Conservation (phyloP, 2,888 invertebrate species). For the Lasioglossum vierecki region DNA sequence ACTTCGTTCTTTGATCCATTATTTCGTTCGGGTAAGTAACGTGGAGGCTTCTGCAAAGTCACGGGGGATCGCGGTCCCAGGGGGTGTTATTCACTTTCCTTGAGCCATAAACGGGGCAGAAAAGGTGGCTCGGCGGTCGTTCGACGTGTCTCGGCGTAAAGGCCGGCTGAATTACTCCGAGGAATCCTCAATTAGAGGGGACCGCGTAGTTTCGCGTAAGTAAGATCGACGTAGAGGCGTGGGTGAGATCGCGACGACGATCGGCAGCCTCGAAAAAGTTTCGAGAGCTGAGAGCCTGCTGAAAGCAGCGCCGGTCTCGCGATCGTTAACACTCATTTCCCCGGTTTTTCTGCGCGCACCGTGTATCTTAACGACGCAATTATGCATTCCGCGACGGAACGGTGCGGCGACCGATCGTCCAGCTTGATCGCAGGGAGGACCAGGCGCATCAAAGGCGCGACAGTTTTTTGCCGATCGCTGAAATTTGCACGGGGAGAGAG, state of each 20-base stretch:
- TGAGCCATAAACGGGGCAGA: constrained; percentile 17
- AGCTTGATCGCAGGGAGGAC: constrained; percentile 28
- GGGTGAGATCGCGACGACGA: not conserved
- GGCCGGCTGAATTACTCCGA: constrained; percentile 75
- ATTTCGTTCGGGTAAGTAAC: not conserved
- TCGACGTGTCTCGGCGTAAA: constrained; percentile 65
- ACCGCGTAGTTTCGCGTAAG: constrained; percentile 69
- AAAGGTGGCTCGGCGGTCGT: constrained; percentile 37
- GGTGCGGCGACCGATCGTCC: constrained; percentile 32
- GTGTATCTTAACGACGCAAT: constrained; percentile 56
- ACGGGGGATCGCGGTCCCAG: not conserved
- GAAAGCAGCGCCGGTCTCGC: constrained; percentile 22
- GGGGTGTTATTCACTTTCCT: constrained; percentile 28
- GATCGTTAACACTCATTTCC: constrained; percentile 8
- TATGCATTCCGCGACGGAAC: constrained; percentile 47
- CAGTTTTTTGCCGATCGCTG: constrained; percentile 36
- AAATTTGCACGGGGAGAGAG: constrained; percentile 30
- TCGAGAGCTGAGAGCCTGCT: not conserved
- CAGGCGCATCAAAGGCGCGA: constrained; percentile 35
- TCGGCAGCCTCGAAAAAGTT: not conserved
- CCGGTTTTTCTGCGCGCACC: not conserved
- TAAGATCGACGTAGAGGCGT: constrained; percentile 24
- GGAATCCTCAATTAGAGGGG: constrained; percentile 77
- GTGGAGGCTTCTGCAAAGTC: not conserved
- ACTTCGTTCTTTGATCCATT: not conserved